These are phyloP conservation scores for Paracanthobrama guichenoti DNA, from an alignment of 2,113 vertebrate genomes.

Conservation along the genomic window DNA sequence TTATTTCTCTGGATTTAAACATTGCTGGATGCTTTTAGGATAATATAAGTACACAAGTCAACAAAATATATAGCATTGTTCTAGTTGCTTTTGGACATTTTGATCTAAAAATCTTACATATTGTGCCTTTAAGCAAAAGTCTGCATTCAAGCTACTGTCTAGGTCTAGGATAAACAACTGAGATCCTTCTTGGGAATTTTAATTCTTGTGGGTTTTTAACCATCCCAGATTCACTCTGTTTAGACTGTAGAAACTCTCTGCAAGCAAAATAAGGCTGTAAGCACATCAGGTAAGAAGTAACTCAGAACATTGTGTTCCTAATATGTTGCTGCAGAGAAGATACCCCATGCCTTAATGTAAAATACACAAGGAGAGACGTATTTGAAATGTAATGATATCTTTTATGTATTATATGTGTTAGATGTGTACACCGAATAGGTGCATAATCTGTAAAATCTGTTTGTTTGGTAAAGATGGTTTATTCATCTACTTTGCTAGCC, in stretches of 20 bases:
- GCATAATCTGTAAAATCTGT: slow-evolving; percentile 31
- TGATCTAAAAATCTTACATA: no score
- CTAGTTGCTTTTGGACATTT: no score
- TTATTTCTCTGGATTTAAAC: no score
- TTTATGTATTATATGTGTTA: slow-evolving; percentile 57
- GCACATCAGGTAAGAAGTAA: neutral
- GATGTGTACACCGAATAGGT: slow-evolving; percentile 53
- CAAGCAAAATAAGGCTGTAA: neutral
- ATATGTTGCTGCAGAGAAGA: slow-evolving; percentile 46
- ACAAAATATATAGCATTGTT: no score
- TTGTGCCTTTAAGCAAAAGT: neutral
- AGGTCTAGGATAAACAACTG: neutral
- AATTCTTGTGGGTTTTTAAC: neutral
- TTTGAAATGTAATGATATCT: slow-evolving; percentile 60
- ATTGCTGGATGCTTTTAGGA: no score
- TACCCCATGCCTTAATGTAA: slow-evolving; percentile 80
- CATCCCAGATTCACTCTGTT: neutral
- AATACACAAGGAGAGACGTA: slow-evolving; percentile 66
- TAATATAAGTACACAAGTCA: no score
- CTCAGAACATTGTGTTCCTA: slow-evolving; percentile 21
- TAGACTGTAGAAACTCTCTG: neutral
- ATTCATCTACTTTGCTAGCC: neutral
- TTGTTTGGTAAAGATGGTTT: slow-evolving; percentile 8
- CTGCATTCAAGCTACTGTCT: neutral
- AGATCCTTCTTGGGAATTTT: neutral